Conservation (phyloP, 2,888 invertebrate genomes). For the Phalera bucephala region DNA sequence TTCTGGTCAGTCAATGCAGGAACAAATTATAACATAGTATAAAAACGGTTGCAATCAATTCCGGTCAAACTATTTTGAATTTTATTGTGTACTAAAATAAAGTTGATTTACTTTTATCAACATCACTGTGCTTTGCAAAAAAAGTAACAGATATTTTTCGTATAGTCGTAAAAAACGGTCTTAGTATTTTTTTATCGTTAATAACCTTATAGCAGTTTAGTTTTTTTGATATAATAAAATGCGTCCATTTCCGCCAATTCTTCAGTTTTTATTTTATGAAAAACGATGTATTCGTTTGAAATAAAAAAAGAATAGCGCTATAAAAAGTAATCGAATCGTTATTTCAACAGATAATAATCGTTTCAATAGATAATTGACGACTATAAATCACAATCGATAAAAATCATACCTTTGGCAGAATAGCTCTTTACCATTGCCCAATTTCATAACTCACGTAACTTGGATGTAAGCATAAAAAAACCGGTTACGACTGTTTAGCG, state of each 20-base stretch:
- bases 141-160: no score
- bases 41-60: no score
- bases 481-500: constrained; percentile 21
- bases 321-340: no score
- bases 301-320: no score
- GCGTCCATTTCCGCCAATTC: constrained; percentile 3
- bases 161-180: neutral
- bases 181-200: neutral
- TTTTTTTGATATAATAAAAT: neutral
- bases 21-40: no score
- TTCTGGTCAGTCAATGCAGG: no score
- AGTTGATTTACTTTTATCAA: no score
- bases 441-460: constrained; percentile 15
- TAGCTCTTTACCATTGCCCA: constrained; percentile 12
- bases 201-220: neutral
- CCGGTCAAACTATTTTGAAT: no score
- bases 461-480: constrained; percentile 10
- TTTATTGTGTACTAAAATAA: no score
- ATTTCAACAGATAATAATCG: no score
- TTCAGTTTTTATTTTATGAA: constrained; percentile 1
- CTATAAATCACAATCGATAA: neutral
- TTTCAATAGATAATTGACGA: neutral
- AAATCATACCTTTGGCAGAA: constrained; percentile 10
- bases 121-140: no score
- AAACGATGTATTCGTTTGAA: no score